Base-by-base conservation (phyloP, 1,140 invertebrate species). In the Drosophila murphyi region DNA sequence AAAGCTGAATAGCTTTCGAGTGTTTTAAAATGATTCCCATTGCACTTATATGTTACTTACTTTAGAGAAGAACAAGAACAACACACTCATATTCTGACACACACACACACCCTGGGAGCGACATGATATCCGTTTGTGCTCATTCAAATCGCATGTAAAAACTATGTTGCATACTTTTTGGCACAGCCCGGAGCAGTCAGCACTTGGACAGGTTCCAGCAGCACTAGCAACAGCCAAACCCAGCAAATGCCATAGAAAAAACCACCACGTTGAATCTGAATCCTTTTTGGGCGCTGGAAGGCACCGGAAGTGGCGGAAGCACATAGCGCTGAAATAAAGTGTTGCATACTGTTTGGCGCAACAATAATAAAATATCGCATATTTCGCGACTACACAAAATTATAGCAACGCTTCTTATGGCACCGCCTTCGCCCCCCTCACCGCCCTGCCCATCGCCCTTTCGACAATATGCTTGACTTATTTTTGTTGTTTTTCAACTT, bases 61-160 rank as follows among this genome's bases (percentile, higher is more conserved):
- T 80, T 65, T 56, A 67, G 62, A 75, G 64, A 63, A 74, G 10
- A 29, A 32, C 57, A 43, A 75, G 64, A 63, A 74, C 10, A 29
- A 32, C 57, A 43, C 45, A 48, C 62, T 63, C 67, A 57, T 41
- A 73, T 32, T 70, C 32, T 20, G 20, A 55, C 52, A 57, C 35
- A 51, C 31, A 52, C 8, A 61, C 20, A 61, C 50, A 67, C 43
- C 34, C 65, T 57, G 37, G 61, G 65, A 41, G 69, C 57, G 73
- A 87, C 78, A 83, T 89, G 85, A 88, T 83, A 83, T 87, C 83
- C 83, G 83, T 57, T 87, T 83, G 85, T 77, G 80, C 83, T 88
- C 83, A 87, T 87, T 88, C 85, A 87, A 87, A 87, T 88, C 80
- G 80, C 83, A 82, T 87, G 80, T 82, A 87, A 87, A 88, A 87